phyloP scores from a whole-genome alignment of 1,140 invertebrate genomes.

The Aleiodes sp. region DNA sequence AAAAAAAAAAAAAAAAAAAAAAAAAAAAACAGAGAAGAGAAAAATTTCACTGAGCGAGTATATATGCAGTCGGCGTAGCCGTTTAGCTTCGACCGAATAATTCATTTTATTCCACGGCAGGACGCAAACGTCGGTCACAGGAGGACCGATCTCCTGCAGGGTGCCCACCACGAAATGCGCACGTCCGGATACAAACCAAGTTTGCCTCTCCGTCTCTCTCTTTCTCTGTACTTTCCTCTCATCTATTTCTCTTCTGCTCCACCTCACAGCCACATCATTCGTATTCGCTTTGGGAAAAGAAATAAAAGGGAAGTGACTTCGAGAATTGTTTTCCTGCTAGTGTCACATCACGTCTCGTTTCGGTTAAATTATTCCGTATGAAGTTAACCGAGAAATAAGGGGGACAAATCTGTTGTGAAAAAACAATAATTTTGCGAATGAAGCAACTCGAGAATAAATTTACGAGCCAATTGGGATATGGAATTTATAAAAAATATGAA shows the following conservation, averaged over 20 bases:
- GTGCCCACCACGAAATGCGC: background rate
- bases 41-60: constrained; percentile 14
- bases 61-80: constrained; percentile 44
- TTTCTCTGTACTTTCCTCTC: background rate
- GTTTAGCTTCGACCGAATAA: constrained; percentile 48
- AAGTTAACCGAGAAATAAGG: constrained; percentile 7
- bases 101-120: constrained; percentile 61
- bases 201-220: background rate
- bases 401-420: background rate
- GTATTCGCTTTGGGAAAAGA: background rate
- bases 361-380: constrained; percentile 10
- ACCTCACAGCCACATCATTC: constrained; percentile 27
- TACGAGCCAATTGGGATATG: background rate
- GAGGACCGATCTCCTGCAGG: constrained; percentile 31
- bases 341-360: constrained; percentile 7
- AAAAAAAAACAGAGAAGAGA: constrained; percentile 3
- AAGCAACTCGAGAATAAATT: background rate
- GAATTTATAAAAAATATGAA: background rate
- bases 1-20: background rate
- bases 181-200: constrained; percentile 20
- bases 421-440: background rate
- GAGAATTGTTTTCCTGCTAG: constrained; percentile 11
- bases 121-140: constrained; percentile 56
- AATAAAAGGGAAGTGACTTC: background rate
- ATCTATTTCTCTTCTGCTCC: background rate